A percentile compares a stretch with the other conserved stretches of the same genome.
phyloP scores from a whole-genome alignment of 2,888 invertebrate genomes.

The Hypomecis atomaria region DNA sequence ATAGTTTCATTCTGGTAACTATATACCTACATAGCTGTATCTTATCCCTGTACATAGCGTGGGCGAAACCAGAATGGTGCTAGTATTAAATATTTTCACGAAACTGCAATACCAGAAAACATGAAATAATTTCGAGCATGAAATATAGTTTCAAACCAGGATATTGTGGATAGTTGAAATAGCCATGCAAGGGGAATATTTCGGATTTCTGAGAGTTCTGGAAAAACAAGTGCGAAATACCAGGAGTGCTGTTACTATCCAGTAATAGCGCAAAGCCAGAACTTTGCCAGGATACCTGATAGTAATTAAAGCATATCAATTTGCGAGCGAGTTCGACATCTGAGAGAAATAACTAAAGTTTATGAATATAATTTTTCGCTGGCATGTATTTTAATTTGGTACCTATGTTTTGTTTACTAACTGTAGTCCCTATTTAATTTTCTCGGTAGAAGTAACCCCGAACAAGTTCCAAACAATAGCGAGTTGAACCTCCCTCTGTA shows the following conservation, averaged over 20 bases:
- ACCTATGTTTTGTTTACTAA: no score
- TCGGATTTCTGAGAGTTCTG: not conserved
- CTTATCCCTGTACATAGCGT: no score
- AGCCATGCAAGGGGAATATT: slow-evolving; percentile 4
- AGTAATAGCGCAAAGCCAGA: not conserved
- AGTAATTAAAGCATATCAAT: slow-evolving; percentile 2
- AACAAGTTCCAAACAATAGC: no score
- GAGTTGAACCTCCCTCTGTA: no score
- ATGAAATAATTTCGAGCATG: not conserved
- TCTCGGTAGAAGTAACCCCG: no score
- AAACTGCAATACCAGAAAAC: not conserved
- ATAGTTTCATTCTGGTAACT: no score
- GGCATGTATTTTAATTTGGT: no score
- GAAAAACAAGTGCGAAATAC: slow-evolving; percentile 2
- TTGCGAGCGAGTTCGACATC: not conserved
- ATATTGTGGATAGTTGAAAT: not conserved
- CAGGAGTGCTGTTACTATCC: slow-evolving; percentile 24
- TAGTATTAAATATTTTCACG: not conserved
- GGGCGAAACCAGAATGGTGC: no score
- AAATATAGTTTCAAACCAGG: not conserved
- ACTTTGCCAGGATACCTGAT: not conserved
- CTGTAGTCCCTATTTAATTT: no score
- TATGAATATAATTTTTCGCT: no score
- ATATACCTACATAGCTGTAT: no score
- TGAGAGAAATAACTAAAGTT: slow-evolving; percentile 4